A percentile compares a stretch with the other conserved stretches of the same genome.
phyloP scores from a whole-genome alignment of 2,797 vertebrate genomes.

The Thalassophryne amazonica region DNA sequence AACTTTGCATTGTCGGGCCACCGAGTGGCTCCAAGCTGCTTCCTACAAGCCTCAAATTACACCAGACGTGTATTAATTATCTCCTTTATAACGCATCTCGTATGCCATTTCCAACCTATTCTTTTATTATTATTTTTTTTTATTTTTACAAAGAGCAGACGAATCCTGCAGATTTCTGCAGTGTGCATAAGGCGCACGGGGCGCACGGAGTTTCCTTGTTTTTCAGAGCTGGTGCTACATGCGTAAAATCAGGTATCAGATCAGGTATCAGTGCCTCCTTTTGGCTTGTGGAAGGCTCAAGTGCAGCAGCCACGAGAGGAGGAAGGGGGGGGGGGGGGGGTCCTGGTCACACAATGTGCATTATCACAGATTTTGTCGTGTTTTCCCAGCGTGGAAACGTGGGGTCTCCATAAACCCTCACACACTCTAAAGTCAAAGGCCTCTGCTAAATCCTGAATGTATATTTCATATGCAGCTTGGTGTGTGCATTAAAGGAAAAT shows the following conservation, averaged over 20 bases:
- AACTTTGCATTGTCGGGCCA: slow-evolving; percentile 57
- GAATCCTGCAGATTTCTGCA: slow-evolving; percentile 77
- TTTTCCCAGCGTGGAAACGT: slow-evolving; percentile 48
- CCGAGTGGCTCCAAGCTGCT: slow-evolving; percentile 55
- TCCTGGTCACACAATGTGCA: slow-evolving; percentile 44
- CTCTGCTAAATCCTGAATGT: slow-evolving; percentile 43
- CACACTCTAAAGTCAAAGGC: slow-evolving; percentile 58
- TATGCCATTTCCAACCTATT: slow-evolving; percentile 81
- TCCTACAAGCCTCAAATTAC: slow-evolving; percentile 68
- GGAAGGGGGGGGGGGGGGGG: not conserved
- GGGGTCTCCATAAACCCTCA: slow-evolving; percentile 53
- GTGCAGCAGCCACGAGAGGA: slow-evolving; percentile 22
- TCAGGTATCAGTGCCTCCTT: slow-evolving; percentile 55
- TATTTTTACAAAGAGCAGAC: slow-evolving; percentile 76
- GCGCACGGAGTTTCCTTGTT: slow-evolving; percentile 31
- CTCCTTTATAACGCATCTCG: slow-evolving; percentile 73
- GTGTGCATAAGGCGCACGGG: slow-evolving; percentile 56
- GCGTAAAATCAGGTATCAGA: slow-evolving; percentile 58
- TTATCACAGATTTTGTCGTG: slow-evolving; percentile 53
- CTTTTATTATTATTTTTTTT: slow-evolving; percentile 78
- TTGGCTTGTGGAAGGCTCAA: slow-evolving; percentile 50
- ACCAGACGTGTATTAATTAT: slow-evolving; percentile 76
- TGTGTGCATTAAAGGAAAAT: slow-evolving; percentile 18
- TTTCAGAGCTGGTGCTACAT: slow-evolving; percentile 35
- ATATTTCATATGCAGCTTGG: slow-evolving; percentile 30